Conservation (phyloP, 2,797 vertebrate species). For the Chrosomus eos region DNA sequence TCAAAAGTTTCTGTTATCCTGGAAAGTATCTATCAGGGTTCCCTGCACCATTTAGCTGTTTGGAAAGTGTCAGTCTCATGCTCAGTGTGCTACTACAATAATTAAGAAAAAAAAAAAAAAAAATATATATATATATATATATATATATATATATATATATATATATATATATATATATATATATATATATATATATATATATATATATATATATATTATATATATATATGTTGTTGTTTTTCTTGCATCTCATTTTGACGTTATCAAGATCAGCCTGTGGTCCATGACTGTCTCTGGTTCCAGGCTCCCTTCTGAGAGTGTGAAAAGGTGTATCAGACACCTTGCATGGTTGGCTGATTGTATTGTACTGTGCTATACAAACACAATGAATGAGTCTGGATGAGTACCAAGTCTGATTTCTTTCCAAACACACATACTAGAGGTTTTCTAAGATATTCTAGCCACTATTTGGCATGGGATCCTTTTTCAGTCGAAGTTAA, state of each 20-base stretch:
- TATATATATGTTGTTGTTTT: too few relatives aligned
- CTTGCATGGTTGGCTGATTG: constrained; percentile 28
- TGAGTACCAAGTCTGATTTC: neutral
- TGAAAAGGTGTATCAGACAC: constrained; percentile 25
- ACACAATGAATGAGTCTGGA: constrained; percentile 38
- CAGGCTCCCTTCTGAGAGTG: constrained; percentile 17
- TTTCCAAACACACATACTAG: constrained; percentile 17
- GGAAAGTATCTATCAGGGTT: neutral
- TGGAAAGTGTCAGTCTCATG: neutral
- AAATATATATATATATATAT: too few relatives aligned
- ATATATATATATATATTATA: too few relatives aligned
- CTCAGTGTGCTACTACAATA: constrained; percentile 9
- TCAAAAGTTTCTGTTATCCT: neutral
- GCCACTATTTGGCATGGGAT: neutral
- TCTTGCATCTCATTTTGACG: neutral
- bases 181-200: too few relatives aligned
- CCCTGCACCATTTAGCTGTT: neutral
- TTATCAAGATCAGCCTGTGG: constrained; percentile 21
- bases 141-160: too few relatives aligned
- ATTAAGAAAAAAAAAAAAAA: constrained; percentile 13
- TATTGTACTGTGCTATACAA: constrained; percentile 22
- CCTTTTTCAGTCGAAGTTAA: too few relatives aligned
- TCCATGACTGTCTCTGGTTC: neutral
- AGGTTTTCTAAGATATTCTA: neutral
- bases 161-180: too few relatives aligned